These are phyloP conservation scores for Lanius ludovicianus DNA, from an alignment of 2,113 vertebrate genomes.

Conservation along the genomic window DNA sequence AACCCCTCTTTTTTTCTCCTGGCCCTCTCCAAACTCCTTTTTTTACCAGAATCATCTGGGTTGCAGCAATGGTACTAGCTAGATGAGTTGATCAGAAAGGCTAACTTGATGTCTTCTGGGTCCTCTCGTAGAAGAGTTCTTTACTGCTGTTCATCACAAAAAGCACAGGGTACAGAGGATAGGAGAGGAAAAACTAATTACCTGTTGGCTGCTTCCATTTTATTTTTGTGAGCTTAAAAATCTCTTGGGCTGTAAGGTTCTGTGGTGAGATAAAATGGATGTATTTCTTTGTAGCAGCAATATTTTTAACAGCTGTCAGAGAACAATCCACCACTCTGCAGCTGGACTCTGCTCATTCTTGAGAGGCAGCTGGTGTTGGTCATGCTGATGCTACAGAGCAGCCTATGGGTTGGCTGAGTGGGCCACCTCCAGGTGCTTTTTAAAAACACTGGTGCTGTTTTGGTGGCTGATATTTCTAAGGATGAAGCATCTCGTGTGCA, in stretches of 20 bases:
- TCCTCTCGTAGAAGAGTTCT: background rate
- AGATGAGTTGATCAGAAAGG: background rate
- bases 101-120: background rate
- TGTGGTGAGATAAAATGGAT: background rate
- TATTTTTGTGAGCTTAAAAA: background rate
- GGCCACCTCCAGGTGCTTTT: background rate
- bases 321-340: background rate
- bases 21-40: background rate
- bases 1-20: background rate
- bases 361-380: background rate
- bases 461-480: background rate
- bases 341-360: background rate
- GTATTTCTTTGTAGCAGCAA: background rate
- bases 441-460: background rate
- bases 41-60: background rate
- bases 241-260: background rate
- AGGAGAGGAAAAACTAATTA: background rate
- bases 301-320: background rate
- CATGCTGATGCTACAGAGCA: rapidly evolving
- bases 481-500: rapidly evolving
- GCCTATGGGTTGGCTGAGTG: background rate
- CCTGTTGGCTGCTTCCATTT: background rate
- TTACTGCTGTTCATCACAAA: background rate
- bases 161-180: background rate
- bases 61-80: background rate